Conservation (phyloP, 2,888 invertebrate species). For the Cylindroiulus punctatus region DNA sequence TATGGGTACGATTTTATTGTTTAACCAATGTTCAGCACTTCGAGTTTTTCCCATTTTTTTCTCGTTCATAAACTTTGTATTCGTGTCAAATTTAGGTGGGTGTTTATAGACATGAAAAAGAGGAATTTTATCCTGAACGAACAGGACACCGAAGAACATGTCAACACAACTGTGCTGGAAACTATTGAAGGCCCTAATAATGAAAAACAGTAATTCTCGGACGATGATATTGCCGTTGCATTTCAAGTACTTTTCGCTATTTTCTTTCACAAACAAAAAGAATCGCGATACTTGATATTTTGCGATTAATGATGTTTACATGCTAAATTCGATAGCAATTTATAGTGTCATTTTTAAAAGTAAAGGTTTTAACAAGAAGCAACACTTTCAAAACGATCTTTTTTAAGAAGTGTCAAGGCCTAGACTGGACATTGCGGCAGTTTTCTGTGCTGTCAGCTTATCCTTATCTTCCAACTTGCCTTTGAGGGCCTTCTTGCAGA, state of each 20-base stretch:
- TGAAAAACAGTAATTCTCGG: background rate
- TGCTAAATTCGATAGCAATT: background rate
- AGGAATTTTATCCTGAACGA: constrained; percentile 17
- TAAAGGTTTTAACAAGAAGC: background rate
- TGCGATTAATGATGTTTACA: background rate
- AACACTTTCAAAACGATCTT: background rate
- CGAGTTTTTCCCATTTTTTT: background rate
- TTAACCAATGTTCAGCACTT: background rate
- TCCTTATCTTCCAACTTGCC: no score
- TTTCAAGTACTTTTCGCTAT: background rate
- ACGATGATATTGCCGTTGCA: background rate
- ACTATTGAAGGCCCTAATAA: background rate
- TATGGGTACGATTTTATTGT: constrained; percentile 11
- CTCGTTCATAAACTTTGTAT: no score
- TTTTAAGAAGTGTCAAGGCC: background rate
- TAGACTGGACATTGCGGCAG: no score
- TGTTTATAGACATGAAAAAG: constrained; percentile 51
- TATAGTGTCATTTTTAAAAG: background rate
- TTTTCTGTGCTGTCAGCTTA: no score
- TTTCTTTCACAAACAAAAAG: no score
- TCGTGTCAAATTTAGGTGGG: constrained; percentile 1
- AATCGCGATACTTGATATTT: no score
- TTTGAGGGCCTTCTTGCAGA: no score
- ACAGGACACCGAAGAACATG: background rate
- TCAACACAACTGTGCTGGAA: background rate